phyloP scores from a whole-genome alignment of 2,113 vertebrate species.

The Corydoras sp. region DNA sequence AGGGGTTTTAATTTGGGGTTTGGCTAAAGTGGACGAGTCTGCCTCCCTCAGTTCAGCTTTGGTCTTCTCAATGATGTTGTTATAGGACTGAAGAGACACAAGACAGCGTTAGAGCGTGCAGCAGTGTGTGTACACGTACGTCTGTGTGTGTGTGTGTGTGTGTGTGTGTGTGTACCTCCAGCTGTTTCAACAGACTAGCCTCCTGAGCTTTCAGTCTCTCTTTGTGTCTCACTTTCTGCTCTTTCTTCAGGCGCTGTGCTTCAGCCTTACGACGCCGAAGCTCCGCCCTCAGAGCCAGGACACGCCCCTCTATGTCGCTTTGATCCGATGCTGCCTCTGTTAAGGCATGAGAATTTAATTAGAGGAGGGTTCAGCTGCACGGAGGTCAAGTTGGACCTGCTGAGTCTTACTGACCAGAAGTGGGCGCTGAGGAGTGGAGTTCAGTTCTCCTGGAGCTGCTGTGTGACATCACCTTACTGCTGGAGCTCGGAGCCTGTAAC shows the following conservation, averaged over 20 bases:
- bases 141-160: background rate
- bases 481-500: too few relatives aligned
- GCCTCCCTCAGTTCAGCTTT: slow-evolving; percentile 83
- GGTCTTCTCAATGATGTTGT: slow-evolving; percentile 94
- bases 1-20: slow-evolving; percentile 73
- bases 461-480: too few relatives aligned
- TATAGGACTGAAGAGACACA: slow-evolving; percentile 66
- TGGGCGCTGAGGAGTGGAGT: too few relatives aligned
- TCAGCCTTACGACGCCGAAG: slow-evolving; percentile 83
- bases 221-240: slow-evolving; percentile 88
- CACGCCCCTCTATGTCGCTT: slow-evolving; percentile 89
- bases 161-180: slow-evolving; percentile 73
- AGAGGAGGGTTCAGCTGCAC: too few relatives aligned
- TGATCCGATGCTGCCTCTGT: slow-evolving; percentile 89
- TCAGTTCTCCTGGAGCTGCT: too few relatives aligned
- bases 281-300: slow-evolving; percentile 86
- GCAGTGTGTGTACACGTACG: too few relatives aligned
- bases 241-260: slow-evolving; percentile 87
- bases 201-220: slow-evolving; percentile 91
- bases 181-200: slow-evolving; percentile 85
- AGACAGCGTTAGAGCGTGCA: too few relatives aligned
- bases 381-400: too few relatives aligned
- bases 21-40: slow-evolving; percentile 66
- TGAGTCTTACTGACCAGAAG: too few relatives aligned
- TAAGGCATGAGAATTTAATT: background rate